Evolutionary conservation across 2,888 invertebrate species (phyloP), one percentile per base, ranked within the genome.

Genomic region (Latrodectus elegans): DNA sequence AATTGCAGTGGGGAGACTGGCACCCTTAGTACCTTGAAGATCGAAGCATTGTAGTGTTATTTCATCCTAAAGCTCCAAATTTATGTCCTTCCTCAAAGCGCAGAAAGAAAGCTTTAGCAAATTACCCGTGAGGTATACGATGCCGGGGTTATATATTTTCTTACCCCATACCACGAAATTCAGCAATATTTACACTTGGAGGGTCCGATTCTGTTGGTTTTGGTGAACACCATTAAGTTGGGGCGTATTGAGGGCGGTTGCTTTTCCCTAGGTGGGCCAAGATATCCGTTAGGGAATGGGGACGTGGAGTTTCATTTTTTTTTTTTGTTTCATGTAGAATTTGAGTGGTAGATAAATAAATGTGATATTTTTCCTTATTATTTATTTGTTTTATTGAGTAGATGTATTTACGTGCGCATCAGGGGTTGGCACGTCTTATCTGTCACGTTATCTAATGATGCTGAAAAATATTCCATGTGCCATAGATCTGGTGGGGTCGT

Each of bases 171-270:
- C 70, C 78, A 17, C 53, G 17, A 26, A 68, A 83, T 60, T 83
- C 71, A 70, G 70, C 76, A 81, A 81, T 87, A 87, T 87, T 87
- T 87, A 68, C 86, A 81, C 86, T 77, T 67, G 86, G 72, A 38
- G 73, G 79, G 73, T 22, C 22, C 55, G 53, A 74, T 74, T 51
- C 15, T 81, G 81, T 87, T 81, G 86, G 76, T 87, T 87, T 81
- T 67, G 55, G 72, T 49, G 65, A 65, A 77, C 77, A 81, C 81
- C 86, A 73, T 77, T 81, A 87, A 77, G 81, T 84, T 76, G 55
- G 17, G 51, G 26, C n/a, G 49, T 17, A 55, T 9, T 38, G 72
- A 72, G 86, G 80, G 76, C 64, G 67, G 60, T n/a, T 67, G 15
- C 60, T 73, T 26, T 65, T 60, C 86, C 86, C 86, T 81, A 73